A percentile compares a stretch with the other conserved stretches of the same genome.
These are phyloP conservation scores for Scyliorhinus canicula DNA, from an alignment of 2,797 vertebrate species.

Conservation along the genomic window DNA sequence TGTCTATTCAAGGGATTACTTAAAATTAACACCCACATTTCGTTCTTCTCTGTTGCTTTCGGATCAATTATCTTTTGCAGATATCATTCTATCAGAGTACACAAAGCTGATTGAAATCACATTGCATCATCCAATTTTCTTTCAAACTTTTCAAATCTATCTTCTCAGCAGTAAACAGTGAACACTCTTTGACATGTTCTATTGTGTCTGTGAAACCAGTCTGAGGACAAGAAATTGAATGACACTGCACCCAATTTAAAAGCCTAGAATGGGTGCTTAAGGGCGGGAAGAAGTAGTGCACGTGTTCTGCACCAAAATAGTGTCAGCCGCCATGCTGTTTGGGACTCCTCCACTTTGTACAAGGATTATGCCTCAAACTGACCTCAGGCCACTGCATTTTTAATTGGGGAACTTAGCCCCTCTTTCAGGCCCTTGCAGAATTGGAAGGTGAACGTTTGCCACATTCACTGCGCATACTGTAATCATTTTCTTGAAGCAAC, in stretches of 20 bases:
- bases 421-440: background rate
- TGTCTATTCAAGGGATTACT: background rate
- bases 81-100: background rate
- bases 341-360: background rate
- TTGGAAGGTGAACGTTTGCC: background rate
- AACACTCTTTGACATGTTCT: background rate
- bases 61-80: background rate
- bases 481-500: background rate
- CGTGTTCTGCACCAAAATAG: background rate
- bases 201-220: background rate
- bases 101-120: background rate
- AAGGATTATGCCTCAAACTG: no score
- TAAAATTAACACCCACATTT: background rate
- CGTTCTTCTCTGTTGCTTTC: background rate
- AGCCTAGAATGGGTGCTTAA: background rate
- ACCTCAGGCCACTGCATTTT: background rate
- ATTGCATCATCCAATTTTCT: constrained; percentile 17
- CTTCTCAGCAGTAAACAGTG: background rate
- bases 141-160: background rate
- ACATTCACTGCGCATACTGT: background rate
- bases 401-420: background rate
- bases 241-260: background rate
- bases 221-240: background rate
- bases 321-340: background rate
- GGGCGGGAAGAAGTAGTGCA: background rate